Percentiles rank a stretch among this genome's conserved stretches.
These are phyloP conservation scores for Discoglossus pictus DNA, from an alignment of 2,797 vertebrate species.

Conservation along the genomic window DNA sequence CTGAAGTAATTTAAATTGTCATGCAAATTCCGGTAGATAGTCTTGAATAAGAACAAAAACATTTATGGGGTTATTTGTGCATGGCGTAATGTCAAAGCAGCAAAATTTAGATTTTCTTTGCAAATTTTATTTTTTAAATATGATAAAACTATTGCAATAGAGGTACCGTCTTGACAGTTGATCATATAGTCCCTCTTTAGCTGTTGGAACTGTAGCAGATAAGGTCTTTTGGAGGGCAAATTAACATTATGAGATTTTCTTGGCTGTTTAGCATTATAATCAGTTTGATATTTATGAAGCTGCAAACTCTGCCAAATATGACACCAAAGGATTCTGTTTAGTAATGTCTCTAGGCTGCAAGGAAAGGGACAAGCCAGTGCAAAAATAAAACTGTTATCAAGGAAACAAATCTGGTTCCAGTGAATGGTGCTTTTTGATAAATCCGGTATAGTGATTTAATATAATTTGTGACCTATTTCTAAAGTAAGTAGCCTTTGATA, in stretches of 20 bases:
- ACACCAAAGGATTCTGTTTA: too few relatives aligned
- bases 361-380: too few relatives aligned
- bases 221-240: slow-evolving; percentile 10
- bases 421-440: too few relatives aligned
- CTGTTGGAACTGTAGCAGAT: background rate
- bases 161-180: background rate
- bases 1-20: slow-evolving; percentile 5
- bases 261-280: background rate
- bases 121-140: too few relatives aligned
- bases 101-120: slow-evolving; percentile 9
- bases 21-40: slow-evolving; percentile 3
- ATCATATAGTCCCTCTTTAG: slow-evolving; percentile 1
- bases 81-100: background rate
- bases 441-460: too few relatives aligned
- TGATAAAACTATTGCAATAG: background rate
- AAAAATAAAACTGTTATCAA: too few relatives aligned
- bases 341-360: too few relatives aligned
- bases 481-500: too few relatives aligned
- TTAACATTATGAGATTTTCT: background rate
- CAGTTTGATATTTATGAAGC: too few relatives aligned
- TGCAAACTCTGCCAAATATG: too few relatives aligned
- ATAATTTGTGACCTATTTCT: too few relatives aligned
- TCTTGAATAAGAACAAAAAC: background rate
- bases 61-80: slow-evolving; percentile 13
- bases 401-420: too few relatives aligned